Evolutionary conservation across 2,113 vertebrate genomes (phyloP).

Genomic region (Bos javanicus): DNA sequence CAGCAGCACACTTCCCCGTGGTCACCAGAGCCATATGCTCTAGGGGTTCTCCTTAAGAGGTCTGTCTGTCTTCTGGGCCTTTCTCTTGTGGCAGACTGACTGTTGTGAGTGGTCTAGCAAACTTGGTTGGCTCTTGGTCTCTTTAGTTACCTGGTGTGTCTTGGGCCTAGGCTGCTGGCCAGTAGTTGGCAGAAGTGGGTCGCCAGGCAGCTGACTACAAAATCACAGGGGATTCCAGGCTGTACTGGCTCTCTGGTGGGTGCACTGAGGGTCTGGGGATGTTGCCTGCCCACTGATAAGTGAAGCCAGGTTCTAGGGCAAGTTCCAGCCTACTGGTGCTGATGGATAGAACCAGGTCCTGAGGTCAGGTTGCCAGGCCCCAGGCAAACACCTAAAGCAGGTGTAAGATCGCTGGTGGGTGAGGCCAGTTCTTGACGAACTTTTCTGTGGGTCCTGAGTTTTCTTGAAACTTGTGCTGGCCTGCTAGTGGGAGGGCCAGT

Average conservation of each 20-base stretch:
- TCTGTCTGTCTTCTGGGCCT: neutral
- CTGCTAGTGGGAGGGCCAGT: neutral
- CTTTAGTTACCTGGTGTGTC: neutral
- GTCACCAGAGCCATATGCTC: neutral
- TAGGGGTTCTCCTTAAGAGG: neutral
- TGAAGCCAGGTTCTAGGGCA: neutral
- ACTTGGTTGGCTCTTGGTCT: neutral
- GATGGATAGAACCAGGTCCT: neutral
- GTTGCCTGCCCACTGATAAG: neutral
- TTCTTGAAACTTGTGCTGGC: neutral
- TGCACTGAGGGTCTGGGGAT: fast-evolving
- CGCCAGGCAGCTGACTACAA: neutral
- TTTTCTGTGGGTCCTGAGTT: neutral
- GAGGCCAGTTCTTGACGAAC: neutral
- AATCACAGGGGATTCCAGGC: neutral
- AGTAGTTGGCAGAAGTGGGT: neutral
- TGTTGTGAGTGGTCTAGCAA: neutral
- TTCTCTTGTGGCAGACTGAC: neutral
- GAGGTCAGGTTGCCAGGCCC: neutral
- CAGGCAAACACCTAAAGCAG: neutral
- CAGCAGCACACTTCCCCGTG: neutral
- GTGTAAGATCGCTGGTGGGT: neutral
- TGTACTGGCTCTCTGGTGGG: neutral
- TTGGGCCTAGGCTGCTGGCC: neutral
- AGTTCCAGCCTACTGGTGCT: neutral